Evolutionary conservation across 2,888 invertebrate genomes (phyloP), one percentile per base, ranked within the genome.

Genomic region (Drosophila kambysellisi): DNA sequence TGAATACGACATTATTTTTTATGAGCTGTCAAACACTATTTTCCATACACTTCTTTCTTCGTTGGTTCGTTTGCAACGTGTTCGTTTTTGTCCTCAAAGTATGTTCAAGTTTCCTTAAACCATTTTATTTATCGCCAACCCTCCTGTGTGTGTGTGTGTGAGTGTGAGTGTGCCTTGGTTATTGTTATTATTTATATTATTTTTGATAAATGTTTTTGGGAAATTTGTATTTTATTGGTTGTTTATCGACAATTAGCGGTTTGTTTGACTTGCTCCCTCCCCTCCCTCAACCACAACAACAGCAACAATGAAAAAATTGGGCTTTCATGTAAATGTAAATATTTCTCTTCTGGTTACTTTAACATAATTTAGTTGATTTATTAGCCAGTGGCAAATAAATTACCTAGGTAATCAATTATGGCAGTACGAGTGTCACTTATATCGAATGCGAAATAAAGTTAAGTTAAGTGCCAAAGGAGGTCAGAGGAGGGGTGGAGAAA

Each of bases 1-100:
- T 88, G 88, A 85, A 89, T 82, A 81, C 81, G 89, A 87, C 85
- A 88, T 88, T 87, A 88, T 86, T 89, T 82, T 91, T 91, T 91
- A 91, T 83, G 91, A 91, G 89, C 91, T 91, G 89, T 85, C 91
- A 91, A 90, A 91, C 89, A 90, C 88, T 87, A 86, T 90, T 86
- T 87, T 90, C 89, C 87, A 87, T 88, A 90, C 89, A 86, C 78
- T 86, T 83, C 69, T 79, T 86, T 70, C 67, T 66, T 70, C 66
- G 74, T 74, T 25, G 25, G 1, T 25, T 57, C 15, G 25, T 4
- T 46, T 15, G 46, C 46, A 46, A 4, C 46, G 4, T 15, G 70
- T 43, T 39, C 65, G 39, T 58, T 57, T 43, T 50, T 60, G 58
- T 25, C 50, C 58, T 67, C 64, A 25, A 46, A 25, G 61, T 52